phyloP scores from a whole-genome alignment of 2,113 vertebrate genomes.

The Cynoglossus semilaevis region DNA sequence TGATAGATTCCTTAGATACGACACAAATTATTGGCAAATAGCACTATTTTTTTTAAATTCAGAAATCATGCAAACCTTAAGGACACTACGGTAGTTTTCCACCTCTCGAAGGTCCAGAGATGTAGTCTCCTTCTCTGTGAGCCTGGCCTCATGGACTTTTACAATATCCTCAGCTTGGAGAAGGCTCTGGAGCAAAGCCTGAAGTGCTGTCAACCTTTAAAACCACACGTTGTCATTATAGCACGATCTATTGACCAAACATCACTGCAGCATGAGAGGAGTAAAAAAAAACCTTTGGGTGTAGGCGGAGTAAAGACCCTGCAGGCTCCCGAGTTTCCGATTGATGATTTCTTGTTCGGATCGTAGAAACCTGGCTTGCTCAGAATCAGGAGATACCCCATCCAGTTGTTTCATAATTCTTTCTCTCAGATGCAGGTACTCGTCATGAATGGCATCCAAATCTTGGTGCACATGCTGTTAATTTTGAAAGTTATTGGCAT shows the following conservation, averaged over 20 bases:
- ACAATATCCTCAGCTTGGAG: slow-evolving; percentile 87
- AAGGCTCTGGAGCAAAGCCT: slow-evolving; percentile 81
- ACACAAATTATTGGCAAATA: no score
- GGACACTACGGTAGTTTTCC: slow-evolving; percentile 81
- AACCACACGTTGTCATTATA: slow-evolving; percentile 14
- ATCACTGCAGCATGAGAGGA: not conserved
- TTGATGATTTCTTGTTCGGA: slow-evolving; percentile 86
- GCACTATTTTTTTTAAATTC: no score
- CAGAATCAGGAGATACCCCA: slow-evolving; percentile 53
- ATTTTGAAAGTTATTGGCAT: not conserved
- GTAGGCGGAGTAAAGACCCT: slow-evolving; percentile 85
- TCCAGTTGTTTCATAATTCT: slow-evolving; percentile 69
- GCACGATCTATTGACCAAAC: not conserved
- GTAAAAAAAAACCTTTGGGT: slow-evolving; percentile 77
- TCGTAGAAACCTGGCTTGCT: slow-evolving; percentile 73
- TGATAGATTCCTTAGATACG: no score
- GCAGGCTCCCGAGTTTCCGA: slow-evolving; percentile 86
- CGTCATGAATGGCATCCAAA: slow-evolving; percentile 68
- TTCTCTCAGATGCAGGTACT: slow-evolving; percentile 72
- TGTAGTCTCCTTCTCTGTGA: slow-evolving; percentile 93
- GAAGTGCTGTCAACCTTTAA: slow-evolving; percentile 81
- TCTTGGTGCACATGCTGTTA: slow-evolving; percentile 66
- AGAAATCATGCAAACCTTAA: slow-evolving; percentile 80
- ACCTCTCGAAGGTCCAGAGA: slow-evolving; percentile 86
- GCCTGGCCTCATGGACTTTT: slow-evolving; percentile 90